Percentiles rank a stretch among this genome's conserved stretches.
Evolutionary conservation across 2,797 vertebrate species (phyloP).

Genomic region (Esox lucius): DNA sequence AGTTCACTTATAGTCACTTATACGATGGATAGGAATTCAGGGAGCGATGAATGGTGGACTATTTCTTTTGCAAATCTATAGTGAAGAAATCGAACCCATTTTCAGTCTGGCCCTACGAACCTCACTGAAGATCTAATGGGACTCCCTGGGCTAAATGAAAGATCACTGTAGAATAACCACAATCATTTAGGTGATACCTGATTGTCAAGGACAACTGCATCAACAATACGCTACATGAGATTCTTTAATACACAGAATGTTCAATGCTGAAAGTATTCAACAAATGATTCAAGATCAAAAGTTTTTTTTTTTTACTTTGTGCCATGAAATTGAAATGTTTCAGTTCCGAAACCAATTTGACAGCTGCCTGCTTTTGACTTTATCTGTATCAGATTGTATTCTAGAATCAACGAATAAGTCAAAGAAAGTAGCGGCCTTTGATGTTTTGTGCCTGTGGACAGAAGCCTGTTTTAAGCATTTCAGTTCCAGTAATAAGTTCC

Average conservation of each 20-base stretch:
- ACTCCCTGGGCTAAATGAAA: background rate
- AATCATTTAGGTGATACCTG: background rate
- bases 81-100: too few species aligned
- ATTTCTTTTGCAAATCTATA: too few species aligned
- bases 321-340: background rate
- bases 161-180: background rate
- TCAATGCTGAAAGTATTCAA: background rate
- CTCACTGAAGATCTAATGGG: too few species aligned
- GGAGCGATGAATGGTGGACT: too few species aligned
- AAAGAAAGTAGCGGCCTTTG: background rate
- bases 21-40: too few species aligned
- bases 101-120: too few species aligned
- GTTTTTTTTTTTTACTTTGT: background rate
- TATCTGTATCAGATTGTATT: background rate
- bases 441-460: constrained; percentile 1
- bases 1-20: too few species aligned
- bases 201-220: background rate
- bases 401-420: background rate
- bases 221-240: background rate
- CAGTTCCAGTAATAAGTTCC: constrained; percentile 1
- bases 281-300: background rate
- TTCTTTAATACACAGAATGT: background rate
- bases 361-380: background rate
- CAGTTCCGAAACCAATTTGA: background rate
- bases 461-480: background rate